Base-by-base conservation (phyloP, 2,797 vertebrate genomes). In the Spatula clypeata region DNA sequence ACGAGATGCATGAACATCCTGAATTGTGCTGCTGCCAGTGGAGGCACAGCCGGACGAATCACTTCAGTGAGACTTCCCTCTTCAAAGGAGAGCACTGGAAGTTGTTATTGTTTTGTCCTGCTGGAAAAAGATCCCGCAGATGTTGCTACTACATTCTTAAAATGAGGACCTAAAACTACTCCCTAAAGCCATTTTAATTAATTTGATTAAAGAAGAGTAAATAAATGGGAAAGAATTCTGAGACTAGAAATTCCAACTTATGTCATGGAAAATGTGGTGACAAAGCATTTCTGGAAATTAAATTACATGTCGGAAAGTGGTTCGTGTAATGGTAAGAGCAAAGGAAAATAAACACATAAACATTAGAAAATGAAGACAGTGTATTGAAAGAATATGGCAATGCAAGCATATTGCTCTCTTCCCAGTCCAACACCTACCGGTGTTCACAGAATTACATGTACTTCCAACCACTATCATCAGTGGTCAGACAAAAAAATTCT, bases 171-270 rank as follows among this genome's bases (percentile, higher is more conserved):
- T 47, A 66, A 92, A 87, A 44, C n/a, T 86, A 36, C 34, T 45
- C 38, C 45, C 26, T 79, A 65, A 79, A 86, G 45, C 38, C 11
- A 45, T 69, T 60, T 87, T 71, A 89, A 79, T 87, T 89, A 85
- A 91, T 85, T 85, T 40, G 32, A 64, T 94, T 93, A 80, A 91
- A 93, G 75, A 74, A 94, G 49, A 80, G 79, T 75, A 93, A 94
- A 89, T 82, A 93, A 96, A 92, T 82, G 88, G 15, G 34, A 34
- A 60, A 49, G 29, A 73, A 72, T 87, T 96, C 64, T 70, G 87
- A 92, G 64, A 76, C 45, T 51, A 32, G 45, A 34, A 44, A 49
- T 32, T 79, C 86, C 79, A 53, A 34, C 34, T 90, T 87, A 90
- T 87, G 92, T 88, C 1, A 83, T 77, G 67, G 71, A 91, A 94